phyloP scores from a whole-genome alignment of 2,113 vertebrate genomes.

The Brevimyrus niger region DNA sequence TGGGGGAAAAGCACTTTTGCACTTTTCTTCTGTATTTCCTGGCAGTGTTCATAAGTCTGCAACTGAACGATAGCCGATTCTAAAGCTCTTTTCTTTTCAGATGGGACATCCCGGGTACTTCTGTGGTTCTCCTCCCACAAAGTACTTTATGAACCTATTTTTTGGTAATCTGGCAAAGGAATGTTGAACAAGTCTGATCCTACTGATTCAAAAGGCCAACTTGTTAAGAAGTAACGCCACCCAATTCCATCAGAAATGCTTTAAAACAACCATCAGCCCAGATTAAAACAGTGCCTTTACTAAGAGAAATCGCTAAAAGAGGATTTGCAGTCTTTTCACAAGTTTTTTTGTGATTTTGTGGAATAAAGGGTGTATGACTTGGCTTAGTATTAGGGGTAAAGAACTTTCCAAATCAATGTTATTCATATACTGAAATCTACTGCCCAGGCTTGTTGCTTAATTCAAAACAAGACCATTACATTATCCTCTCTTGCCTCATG shows the following conservation, averaged over 20 bases:
- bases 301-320: background rate
- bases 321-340: background rate
- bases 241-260: background rate
- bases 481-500: background rate
- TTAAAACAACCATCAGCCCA: background rate
- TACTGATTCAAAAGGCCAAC: background rate
- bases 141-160: background rate
- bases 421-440: background rate
- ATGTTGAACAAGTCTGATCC: background rate
- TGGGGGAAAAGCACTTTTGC: background rate
- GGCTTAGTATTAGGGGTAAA: background rate
- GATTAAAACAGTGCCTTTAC: background rate
- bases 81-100: conserved; percentile 6
- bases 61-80: conserved; percentile 1
- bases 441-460: background rate
- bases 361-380: background rate
- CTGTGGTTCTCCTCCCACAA: background rate
- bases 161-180: background rate
- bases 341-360: background rate
- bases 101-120: background rate
- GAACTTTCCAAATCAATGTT: background rate
- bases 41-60: background rate
- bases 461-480: background rate
- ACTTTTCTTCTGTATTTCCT: conserved; percentile 1
- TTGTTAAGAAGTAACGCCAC: background rate